Conservation (phyloP, 1,140 invertebrate species). For the Nymphalis io region DNA sequence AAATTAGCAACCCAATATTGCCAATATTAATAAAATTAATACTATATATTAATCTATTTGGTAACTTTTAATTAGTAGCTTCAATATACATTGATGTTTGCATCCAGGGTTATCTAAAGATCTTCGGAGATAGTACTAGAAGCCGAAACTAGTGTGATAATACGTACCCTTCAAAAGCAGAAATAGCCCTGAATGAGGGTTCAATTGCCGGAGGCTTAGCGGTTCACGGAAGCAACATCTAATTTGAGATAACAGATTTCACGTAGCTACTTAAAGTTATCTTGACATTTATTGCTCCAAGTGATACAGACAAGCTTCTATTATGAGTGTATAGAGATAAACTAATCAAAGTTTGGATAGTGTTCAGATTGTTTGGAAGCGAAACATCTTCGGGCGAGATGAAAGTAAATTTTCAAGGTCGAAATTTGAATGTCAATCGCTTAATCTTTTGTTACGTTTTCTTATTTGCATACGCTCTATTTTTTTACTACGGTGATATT, state of each 20-base stretch:
- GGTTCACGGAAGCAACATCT: conserved; percentile 27
- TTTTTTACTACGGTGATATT: too few relatives aligned
- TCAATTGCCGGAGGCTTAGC: conserved; percentile 26
- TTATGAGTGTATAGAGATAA: conserved; percentile 11
- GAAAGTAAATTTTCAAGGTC: too few relatives aligned
- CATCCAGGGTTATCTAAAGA: not conserved
- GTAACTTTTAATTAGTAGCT: too few relatives aligned
- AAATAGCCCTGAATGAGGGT: conserved; percentile 29
- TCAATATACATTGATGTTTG: too few relatives aligned
- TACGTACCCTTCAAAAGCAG: conserved; percentile 30
- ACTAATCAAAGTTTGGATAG: conserved; percentile 12
- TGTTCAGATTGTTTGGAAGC: not conserved
- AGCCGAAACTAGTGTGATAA: conserved; percentile 26
- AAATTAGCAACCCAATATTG: too few relatives aligned
- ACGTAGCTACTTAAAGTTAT: conserved; percentile 30
- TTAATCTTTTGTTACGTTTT: too few relatives aligned
- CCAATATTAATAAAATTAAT: too few relatives aligned
- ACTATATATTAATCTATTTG: too few relatives aligned
- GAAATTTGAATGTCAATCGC: too few relatives aligned
- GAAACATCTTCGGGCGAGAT: too few relatives aligned
- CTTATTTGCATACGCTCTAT: too few relatives aligned
- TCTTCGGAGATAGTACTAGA: conserved; percentile 7
- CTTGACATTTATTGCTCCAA: conserved; percentile 27
- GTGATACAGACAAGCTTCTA: conserved; percentile 8
- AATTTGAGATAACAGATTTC: conserved; percentile 36